Evolutionary conservation across 2,797 vertebrate species (phyloP), one percentile per base, ranked within the genome.

Genomic region (Melanotaenia nigrans): DNA sequence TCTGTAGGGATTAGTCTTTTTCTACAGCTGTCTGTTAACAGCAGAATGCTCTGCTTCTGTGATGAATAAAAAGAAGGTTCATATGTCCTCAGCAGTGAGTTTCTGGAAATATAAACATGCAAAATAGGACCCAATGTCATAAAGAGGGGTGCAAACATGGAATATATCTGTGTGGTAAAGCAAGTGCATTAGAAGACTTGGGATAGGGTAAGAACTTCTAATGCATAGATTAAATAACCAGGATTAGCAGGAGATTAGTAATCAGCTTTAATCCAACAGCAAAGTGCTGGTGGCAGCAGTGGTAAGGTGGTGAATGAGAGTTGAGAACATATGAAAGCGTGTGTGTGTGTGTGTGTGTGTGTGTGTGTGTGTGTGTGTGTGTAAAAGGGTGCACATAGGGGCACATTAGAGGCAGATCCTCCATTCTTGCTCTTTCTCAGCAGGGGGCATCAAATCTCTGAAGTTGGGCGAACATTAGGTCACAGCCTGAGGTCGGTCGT

Each of bases 241-340:
- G 90, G 91, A 89, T 93, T 89, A 92, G 66, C 47, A 71, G 57
- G 63, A 81, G 91, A 92, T 93, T 92, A 93, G 80, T 84, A 77
- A 85, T 77, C 66, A 79, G 66, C 30, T 68, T 63, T 91, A 90
- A 91, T 89, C 89, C 86, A 78, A 33, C 74, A 14, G 72, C 61
- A 13, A 6, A 56, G 73, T 5, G 33, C 35, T 58, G 59, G 35
- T 20, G 47, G 67, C 24, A 58, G 60, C 65, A 71, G 65, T 33
- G 61, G 71, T 45, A 59, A 75, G 67, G 81, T 61, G 60, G 71
- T 6, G 58, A 63, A 75, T 0, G 20, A 62, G 62, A 59, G 55
- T 63, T 68, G 71, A 30, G 55, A 33, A 62, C 58, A 4, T 45
- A 24, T 70, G 59, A 51, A 54, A 66, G 55, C 35, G 24, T 25